Conservation (phyloP, 2,113 vertebrate genomes). For the Glaucidium brasilianum region DNA sequence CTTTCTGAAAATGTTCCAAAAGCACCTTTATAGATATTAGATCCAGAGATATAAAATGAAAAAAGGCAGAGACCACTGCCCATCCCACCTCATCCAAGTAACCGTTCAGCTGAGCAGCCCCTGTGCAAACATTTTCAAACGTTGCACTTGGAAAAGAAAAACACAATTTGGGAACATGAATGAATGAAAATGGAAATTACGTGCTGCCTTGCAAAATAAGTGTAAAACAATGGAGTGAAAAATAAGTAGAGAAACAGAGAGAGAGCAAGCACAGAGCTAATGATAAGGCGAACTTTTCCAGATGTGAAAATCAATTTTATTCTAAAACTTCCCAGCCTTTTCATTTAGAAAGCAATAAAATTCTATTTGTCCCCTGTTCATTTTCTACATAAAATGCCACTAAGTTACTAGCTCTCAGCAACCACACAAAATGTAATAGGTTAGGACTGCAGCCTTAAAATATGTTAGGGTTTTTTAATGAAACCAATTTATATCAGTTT, state of each 20-base stretch:
- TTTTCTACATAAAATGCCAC: constrained; percentile 63
- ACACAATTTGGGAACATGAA: not conserved
- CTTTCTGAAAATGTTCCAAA: not conserved
- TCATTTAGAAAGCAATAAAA: constrained; percentile 68
- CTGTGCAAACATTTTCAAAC: not conserved
- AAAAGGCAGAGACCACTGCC: not conserved
- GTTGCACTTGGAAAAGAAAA: not conserved
- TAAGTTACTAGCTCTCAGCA: constrained; percentile 38
- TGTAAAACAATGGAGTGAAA: constrained; percentile 37
- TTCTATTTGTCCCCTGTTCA: constrained; percentile 63
- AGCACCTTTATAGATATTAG: not conserved
- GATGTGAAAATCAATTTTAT: constrained; percentile 71
- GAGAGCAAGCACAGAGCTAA: not conserved
- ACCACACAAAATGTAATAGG: constrained; percentile 50
- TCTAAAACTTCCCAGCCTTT: constrained; percentile 59
- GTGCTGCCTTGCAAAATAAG: constrained; percentile 34
- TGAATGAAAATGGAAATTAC: constrained; percentile 1
- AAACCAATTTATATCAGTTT: constrained; percentile 73
- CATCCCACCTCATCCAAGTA: not conserved
- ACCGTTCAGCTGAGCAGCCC: not conserved
- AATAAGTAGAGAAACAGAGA: not conserved
- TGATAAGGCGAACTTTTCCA: constrained; percentile 41
- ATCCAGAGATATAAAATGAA: not conserved
- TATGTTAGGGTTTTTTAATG: constrained; percentile 67
- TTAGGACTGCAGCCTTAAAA: constrained; percentile 62